Evolutionary conservation across 2,797 vertebrate genomes (phyloP).

Genomic region (Avahi laniger): DNA sequence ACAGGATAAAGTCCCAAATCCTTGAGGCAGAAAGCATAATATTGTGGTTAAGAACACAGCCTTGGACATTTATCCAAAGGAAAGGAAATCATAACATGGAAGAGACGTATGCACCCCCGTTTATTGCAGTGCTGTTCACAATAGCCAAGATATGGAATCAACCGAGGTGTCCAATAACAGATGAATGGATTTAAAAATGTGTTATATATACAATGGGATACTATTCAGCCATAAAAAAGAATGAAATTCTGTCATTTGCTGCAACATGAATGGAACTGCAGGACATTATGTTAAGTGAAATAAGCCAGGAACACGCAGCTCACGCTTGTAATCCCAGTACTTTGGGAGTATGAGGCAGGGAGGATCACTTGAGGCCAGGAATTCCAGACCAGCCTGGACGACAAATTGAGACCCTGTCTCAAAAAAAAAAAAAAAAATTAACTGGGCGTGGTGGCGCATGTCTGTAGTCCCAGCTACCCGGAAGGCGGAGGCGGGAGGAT

Average conservation of each 20-base stretch:
- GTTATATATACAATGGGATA: neutral
- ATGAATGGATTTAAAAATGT: neutral
- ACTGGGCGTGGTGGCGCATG: neutral
- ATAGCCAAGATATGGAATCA: neutral
- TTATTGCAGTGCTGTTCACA: neutral
- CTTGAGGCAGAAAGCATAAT: neutral
- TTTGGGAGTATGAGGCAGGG: no score
- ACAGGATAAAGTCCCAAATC: neutral
- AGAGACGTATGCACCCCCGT: neutral
- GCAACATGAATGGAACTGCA: neutral
- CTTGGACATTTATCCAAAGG: neutral
- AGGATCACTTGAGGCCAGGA: neutral
- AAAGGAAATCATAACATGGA: neutral
- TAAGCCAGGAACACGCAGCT: no score
- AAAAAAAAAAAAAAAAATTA: neutral
- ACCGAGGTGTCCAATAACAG: neutral
- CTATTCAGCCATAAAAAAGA: neutral
- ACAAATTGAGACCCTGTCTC: neutral
- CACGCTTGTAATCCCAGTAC: no score
- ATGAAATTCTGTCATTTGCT: neutral
- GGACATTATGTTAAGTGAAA: neutral
- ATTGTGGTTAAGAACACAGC: neutral
- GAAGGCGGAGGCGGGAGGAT: neutral
- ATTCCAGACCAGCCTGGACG: neutral
- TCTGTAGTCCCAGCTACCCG: neutral